A percentile compares a stretch with the other conserved stretches of the same genome.
Evolutionary conservation across 1,140 invertebrate species (phyloP).

Genomic region (Conopomorpha cramerella): DNA sequence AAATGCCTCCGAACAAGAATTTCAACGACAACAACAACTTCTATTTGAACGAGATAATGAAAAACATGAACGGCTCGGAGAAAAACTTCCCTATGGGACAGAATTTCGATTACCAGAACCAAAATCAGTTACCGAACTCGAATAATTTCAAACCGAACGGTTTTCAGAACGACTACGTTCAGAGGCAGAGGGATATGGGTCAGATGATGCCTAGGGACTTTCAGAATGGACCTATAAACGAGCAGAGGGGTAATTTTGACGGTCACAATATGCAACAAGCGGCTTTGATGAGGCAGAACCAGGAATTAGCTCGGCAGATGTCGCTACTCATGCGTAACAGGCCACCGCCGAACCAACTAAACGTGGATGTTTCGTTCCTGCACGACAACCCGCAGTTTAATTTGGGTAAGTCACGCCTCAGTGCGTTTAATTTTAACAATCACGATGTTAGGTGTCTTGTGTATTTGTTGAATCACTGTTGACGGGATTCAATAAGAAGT

Average conservation of each 20-base stretch:
- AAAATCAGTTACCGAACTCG: conserved; percentile 12
- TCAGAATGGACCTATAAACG: conserved; percentile 21
- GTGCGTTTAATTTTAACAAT: no score
- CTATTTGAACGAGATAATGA: conserved; percentile 24
- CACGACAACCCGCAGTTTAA: conserved; percentile 44
- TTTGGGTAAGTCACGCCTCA: conserved; percentile 37
- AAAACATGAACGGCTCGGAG: conserved; percentile 20
- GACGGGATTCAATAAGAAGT: no score
- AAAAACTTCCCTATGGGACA: conserved; percentile 13
- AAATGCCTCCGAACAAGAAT: conserved; percentile 17
- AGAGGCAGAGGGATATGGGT: conserved; percentile 30
- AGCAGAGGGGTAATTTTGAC: conserved; percentile 27
- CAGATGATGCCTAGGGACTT: conserved; percentile 23
- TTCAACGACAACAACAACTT: conserved; percentile 28
- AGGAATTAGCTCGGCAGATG: conserved; percentile 43
- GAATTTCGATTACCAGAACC: conserved; percentile 32
- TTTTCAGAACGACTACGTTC: conserved; percentile 33
- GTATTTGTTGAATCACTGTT: no score
- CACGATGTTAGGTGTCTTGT: no score
- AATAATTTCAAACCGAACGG: conserved; percentile 38
- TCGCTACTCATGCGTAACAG: conserved; percentile 34
- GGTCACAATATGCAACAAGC: conserved; percentile 26
- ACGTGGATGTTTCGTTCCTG: conserved; percentile 42
- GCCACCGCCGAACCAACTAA: conserved; percentile 39
- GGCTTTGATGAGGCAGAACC: conserved; percentile 30